Evolutionary conservation across 2,797 vertebrate species (phyloP).

Genomic region (Phoebastria nigripes): DNA sequence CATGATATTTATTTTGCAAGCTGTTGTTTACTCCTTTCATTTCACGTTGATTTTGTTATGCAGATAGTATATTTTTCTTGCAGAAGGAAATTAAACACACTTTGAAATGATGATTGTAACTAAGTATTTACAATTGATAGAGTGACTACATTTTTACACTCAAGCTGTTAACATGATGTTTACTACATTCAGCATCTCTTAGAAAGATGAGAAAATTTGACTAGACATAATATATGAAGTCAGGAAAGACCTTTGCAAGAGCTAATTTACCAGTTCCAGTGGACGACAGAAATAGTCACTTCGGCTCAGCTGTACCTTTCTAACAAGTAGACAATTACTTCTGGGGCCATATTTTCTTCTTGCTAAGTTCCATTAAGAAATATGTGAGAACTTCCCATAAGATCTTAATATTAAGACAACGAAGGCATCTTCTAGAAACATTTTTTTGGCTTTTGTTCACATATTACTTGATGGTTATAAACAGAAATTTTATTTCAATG

Average conservation of each 20-base stretch:
- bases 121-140: constrained; percentile 46
- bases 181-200: neutral
- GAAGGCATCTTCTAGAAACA: neutral
- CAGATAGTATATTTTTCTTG: constrained; percentile 40
- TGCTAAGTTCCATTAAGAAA: neutral
- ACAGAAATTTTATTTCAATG: neutral
- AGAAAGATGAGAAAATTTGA: constrained; percentile 1
- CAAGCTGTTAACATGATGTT: neutral
- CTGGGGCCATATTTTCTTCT: neutral
- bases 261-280: neutral
- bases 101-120: constrained; percentile 36
- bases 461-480: neutral
- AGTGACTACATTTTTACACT: constrained; percentile 8
- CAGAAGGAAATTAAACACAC: constrained; percentile 49
- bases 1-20: constrained; percentile 72
- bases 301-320: neutral
- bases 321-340: neutral
- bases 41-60: constrained; percentile 38
- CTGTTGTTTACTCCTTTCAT: constrained; percentile 71
- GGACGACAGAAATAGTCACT: neutral
- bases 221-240: neutral
- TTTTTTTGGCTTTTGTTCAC: neutral
- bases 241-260: neutral
- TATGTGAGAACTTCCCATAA: neutral
- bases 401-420: neutral